These are phyloP conservation scores for Sardinella longiceps DNA, from an alignment of 2,797 vertebrate genomes.

Conservation along the genomic window DNA sequence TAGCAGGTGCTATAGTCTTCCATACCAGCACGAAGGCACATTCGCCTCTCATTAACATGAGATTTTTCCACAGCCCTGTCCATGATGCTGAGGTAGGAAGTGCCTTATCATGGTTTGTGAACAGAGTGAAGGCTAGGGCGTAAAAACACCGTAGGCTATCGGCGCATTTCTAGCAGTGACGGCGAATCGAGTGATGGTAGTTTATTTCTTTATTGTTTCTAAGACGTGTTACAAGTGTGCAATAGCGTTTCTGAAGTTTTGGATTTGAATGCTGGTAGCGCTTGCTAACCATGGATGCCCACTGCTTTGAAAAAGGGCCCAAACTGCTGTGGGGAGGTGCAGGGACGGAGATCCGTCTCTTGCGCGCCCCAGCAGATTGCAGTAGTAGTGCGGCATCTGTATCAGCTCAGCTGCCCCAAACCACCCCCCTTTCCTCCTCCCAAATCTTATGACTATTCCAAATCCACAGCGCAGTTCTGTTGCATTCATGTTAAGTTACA, in stretches of 20 bases:
- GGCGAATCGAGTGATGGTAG: not conserved
- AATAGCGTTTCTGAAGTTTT: conserved; percentile 61
- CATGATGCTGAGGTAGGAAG: not conserved
- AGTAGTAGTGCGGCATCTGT: conserved; percentile 47
- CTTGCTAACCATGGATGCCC: conserved; percentile 33
- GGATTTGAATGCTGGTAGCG: conserved; percentile 44
- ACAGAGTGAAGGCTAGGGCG: not conserved
- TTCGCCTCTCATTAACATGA: no score
- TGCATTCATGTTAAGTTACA: conserved; percentile 55
- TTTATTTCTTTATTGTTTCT: conserved; percentile 27
- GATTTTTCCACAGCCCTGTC: not conserved
- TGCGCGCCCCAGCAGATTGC: conserved; percentile 43
- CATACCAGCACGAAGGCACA: conserved; percentile 31
- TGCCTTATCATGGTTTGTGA: not conserved
- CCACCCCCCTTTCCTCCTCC: not conserved
- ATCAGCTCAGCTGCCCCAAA: not conserved
- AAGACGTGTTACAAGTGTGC: conserved; percentile 57
- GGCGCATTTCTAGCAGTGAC: not conserved
- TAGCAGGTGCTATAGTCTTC: conserved; percentile 25
- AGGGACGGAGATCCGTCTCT: conserved; percentile 25
- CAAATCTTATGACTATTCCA: conserved; percentile 42
- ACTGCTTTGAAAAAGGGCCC: conserved; percentile 55
- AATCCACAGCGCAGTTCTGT: conserved; percentile 39
- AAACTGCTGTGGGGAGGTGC: conserved; percentile 47
- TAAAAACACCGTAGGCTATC: not conserved